Evolutionary conservation across 1,140 invertebrate genomes (phyloP).

Genomic region (Oryzaephilus surinamensis): DNA sequence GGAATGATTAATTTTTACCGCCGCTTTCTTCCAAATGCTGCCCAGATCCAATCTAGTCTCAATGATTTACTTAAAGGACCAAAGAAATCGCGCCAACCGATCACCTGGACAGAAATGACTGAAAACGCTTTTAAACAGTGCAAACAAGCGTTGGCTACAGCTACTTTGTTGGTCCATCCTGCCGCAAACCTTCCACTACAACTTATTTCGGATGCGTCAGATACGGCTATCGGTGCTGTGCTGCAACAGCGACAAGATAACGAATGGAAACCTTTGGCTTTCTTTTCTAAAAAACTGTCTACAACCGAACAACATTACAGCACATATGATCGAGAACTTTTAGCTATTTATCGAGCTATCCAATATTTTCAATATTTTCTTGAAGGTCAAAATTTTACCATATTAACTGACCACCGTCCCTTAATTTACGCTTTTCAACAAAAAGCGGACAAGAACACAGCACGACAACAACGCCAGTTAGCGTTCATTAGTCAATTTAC

Average conservation of each 20-base stretch:
- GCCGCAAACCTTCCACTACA: conserved; percentile 7
- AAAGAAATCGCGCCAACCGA: conserved; percentile 17
- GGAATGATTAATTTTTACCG: conserved; percentile 32
- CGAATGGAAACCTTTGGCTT: conserved; percentile 14
- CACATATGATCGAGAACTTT: conserved; percentile 29
- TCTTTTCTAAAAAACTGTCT: conserved; percentile 23
- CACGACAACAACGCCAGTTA: conserved; percentile 28
- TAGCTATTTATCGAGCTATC: conserved; percentile 28
- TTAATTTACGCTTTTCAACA: conserved; percentile 30
- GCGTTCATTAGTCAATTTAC: conserved; percentile 34
- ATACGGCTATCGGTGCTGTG: conserved; percentile 19
- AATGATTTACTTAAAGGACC: conserved; percentile 17
- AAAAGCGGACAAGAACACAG: conserved; percentile 26
- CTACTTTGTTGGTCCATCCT: conserved; percentile 22
- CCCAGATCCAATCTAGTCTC: conserved; percentile 17
- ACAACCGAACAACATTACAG: conserved; percentile 19
- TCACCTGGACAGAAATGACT: conserved; percentile 15
- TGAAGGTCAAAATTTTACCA: conserved; percentile 24
- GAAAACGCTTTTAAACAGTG: conserved; percentile 17
- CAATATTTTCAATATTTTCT: conserved; percentile 30
- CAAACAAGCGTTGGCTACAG: conserved; percentile 19
- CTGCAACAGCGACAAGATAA: conserved; percentile 21
- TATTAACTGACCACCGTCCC: conserved; percentile 38
- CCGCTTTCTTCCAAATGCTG: conserved; percentile 23
- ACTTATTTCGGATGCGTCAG: conserved; percentile 23